Conservation (phyloP, 2,113 vertebrate species). For the Aythya baeri region DNA sequence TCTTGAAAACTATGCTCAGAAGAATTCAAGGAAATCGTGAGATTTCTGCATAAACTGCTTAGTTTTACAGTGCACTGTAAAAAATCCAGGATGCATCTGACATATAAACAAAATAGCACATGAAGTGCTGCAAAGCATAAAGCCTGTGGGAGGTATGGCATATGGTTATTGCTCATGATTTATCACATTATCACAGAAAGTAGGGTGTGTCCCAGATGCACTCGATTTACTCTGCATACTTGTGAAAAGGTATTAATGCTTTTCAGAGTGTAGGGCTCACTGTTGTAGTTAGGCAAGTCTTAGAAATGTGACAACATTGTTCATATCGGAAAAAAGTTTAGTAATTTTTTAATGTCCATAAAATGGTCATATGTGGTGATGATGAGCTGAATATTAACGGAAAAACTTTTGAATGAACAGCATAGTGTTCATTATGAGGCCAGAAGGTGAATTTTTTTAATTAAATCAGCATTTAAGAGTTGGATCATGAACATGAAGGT, state of each 20-base stretch:
- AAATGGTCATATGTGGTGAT: not conserved
- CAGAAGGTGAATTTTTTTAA: not conserved
- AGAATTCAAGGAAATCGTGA: not conserved
- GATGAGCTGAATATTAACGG: not conserved
- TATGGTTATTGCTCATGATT: not conserved
- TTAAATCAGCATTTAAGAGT: constrained; percentile 1
- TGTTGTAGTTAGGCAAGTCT: not conserved
- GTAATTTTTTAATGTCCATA: not conserved
- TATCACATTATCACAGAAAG: not conserved
- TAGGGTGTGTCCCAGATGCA: not conserved
- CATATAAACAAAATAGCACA: not conserved
- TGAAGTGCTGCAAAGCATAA: not conserved
- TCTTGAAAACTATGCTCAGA: not conserved
- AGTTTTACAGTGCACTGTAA: not conserved
- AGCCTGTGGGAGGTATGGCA: not conserved
- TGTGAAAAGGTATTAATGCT: not conserved
- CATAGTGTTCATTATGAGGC: not conserved
- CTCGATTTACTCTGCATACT: not conserved
- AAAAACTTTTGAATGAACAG: not conserved
- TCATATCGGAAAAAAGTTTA: not conserved
- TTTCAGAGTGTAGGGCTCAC: not conserved
- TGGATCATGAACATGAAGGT: not conserved
- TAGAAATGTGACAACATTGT: not conserved
- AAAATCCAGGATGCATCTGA: not conserved
- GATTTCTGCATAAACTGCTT: not conserved